Evolutionary conservation across 2,113 vertebrate species (phyloP).

Genomic region (Mustelus asterias): DNA sequence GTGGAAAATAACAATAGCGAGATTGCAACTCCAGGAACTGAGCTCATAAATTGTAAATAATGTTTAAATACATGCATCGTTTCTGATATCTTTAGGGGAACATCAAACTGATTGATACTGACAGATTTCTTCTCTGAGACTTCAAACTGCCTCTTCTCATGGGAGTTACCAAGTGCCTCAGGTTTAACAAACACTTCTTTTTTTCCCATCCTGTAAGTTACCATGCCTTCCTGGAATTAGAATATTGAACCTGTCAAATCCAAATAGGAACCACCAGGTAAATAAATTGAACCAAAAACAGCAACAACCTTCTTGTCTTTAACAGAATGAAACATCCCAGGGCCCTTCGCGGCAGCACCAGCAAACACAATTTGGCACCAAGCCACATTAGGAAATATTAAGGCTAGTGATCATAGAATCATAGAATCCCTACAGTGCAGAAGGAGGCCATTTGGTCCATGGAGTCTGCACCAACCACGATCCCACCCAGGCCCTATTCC

Average conservation of each 20-base stretch:
- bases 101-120: constrained; percentile 1
- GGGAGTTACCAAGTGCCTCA: constrained; percentile 1
- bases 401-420: too few relatives aligned
- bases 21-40: not conserved
- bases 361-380: too few relatives aligned
- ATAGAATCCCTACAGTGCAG: too few relatives aligned
- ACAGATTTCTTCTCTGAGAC: not conserved
- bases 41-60: constrained; percentile 16
- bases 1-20: not conserved
- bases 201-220: not conserved
- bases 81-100: not conserved
- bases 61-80: not conserved
- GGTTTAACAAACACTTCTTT: not conserved
- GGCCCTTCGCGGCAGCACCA: too few relatives aligned
- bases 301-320: too few relatives aligned
- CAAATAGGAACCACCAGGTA: not conserved
- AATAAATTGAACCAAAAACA: not conserved
- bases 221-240: not conserved
- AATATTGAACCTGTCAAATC: not conserved
- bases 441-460: too few relatives aligned
- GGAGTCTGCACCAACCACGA: too few relatives aligned
- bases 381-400: too few relatives aligned
- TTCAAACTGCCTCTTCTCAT: constrained; percentile 1
- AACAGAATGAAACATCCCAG: too few relatives aligned
- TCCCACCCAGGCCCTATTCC: too few relatives aligned